Base-by-base conservation (phyloP, 37 sponge, comb jelly and placozoan genomes). In the Aplysina aerophoba region DNA sequence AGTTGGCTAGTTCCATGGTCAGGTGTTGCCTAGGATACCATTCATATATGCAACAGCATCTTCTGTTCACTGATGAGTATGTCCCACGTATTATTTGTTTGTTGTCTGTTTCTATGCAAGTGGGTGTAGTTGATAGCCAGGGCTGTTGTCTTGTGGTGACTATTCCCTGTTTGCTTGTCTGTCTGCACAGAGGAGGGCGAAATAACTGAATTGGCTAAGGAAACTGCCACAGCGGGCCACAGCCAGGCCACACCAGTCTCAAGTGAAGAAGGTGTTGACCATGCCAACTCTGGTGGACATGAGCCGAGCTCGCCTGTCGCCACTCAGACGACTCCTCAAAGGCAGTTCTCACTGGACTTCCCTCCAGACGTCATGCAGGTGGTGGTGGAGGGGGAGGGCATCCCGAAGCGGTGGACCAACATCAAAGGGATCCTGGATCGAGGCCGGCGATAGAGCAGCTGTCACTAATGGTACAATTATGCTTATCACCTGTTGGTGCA, bases 341-440 rank as follows among this genome's bases (percentile, higher is more conserved):
- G 57, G 55, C n/a, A 41, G 25, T 82, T 82, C 34, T 58, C 93
- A 15, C 67, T 93, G 36, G 93, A 93, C 41, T 93, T 93, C 55
- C 93, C 93, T 14, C 93, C 93, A 63, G 87, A 83, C 0, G 27
- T 87, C 55, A 72, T 93, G 25, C 75, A 89, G 34, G 41, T 64
- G 22, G 71, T 58, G 30, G 58, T 20, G 36, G 74, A 88, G 59
- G 33, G 82, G 20, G 38, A 81, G 20, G 60, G 55, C n/a, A 56
- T 69, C 53, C 85, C 89, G 22, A 55, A 82, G 25, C 40, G 78
- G 15, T 92, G 92, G 92, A 88, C 81, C 28, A 27, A 80, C 16
- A 57, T 91, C 54, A 91, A 85, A 55, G 69, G 59, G 41, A 84
- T 91, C n/a, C 56, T 91, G 19, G 84, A 84, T 19, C 53, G 37